Evolutionary conservation across 2,888 invertebrate genomes (phyloP), one percentile per base, ranked within the genome.

Genomic region (Magallana nippona): DNA sequence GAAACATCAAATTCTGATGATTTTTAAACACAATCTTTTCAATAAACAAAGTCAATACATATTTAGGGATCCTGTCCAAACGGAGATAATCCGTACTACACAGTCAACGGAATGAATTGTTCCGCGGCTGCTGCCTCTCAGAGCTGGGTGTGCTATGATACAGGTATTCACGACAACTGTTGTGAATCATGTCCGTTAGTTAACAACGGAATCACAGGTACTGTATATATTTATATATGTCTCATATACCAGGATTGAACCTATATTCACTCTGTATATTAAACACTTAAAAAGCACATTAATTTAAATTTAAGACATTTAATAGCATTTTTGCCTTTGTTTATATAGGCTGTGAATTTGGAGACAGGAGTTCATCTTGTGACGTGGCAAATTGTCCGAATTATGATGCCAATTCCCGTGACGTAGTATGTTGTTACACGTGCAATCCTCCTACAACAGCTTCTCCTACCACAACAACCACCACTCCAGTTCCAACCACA

Each of bases 301-400:
- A n/a, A n/a, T n/a, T n/a, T n/a, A n/a, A n/a, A n/a, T n/a, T n/a
- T n/a, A n/a, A n/a, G n/a, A n/a, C n/a, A n/a, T n/a, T n/a, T n/a
- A n/a, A n/a, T n/a, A n/a, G n/a, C n/a, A n/a, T n/a, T 27, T 77
- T 27, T 15, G n/a, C 77, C 17, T 44, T 44, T 44, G 19, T 27
- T 77, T 22, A 1, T 77, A 2, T 77, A 77, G 77, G 77, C 17
- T 77, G 77, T 77, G 77, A 77, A 44, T 77, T 44, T 77, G 77
- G 77, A 44, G 77, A 77, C 13, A 77, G 77, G 17, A 44, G 32
- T 17, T 22, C 77, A 8, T 5, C 27, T 10, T 77, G 77, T 22
- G 77, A 77, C 27, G 77, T 22, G 17, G 44, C 27, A 13, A 44
- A 22, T 27, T 77, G 77, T 77, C 77, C 27, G 77, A 32, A 22